Evolutionary conservation across 2,888 invertebrate genomes (phyloP).

Genomic region (Stictocephala bisonia): DNA sequence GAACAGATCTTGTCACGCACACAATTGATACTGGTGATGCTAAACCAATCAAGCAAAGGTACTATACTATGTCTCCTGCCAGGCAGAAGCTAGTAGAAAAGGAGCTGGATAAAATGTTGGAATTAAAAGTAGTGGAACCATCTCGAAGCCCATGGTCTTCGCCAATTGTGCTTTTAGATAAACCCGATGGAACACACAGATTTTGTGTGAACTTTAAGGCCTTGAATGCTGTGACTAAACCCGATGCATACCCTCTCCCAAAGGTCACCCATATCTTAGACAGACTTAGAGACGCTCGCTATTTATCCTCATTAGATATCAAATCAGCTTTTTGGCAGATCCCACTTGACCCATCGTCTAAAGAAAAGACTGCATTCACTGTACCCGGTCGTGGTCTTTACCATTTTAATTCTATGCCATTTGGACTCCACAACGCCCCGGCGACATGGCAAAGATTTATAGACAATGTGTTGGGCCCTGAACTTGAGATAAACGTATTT

Average conservation of each 20-base stretch:
- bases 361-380: constrained; percentile 55
- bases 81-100: constrained; percentile 46
- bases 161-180: constrained; percentile 56
- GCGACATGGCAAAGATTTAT: not conserved
- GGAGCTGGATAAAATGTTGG: constrained; percentile 57
- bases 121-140: constrained; percentile 54
- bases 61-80: constrained; percentile 40
- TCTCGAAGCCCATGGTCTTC: constrained; percentile 57
- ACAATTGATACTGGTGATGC: constrained; percentile 29
- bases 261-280: constrained; percentile 49
- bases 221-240: constrained; percentile 50
- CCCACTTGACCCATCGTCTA: constrained; percentile 30
- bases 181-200: constrained; percentile 51
- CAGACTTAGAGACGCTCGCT: constrained; percentile 38
- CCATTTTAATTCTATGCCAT: not conserved
- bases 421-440: not conserved
- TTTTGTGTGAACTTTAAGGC: constrained; percentile 52
- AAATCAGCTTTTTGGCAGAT: constrained; percentile 54
- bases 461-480: not conserved
- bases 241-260: constrained; percentile 53
- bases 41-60: constrained; percentile 9
- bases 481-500: not conserved
- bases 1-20: not conserved
- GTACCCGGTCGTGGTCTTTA: constrained; percentile 32
- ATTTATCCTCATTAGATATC: constrained; percentile 47